Conservation (phyloP, 2,797 vertebrate species). For the Anomalospiza imberbis region DNA sequence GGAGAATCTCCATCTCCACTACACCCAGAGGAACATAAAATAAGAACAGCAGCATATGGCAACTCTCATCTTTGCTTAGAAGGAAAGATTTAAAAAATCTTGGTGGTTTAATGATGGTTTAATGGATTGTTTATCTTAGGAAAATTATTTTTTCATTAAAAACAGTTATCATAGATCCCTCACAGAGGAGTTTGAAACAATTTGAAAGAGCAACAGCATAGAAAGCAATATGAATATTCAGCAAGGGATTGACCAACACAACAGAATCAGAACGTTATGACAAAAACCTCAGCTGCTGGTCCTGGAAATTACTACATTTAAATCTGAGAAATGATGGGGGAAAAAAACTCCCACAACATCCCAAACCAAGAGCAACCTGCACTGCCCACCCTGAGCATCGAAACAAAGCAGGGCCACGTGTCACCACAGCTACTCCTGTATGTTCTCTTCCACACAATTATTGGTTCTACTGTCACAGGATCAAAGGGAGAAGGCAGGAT, state of each 20-base stretch:
- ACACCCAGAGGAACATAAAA: background rate
- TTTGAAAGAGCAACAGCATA: background rate
- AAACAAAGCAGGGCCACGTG: background rate
- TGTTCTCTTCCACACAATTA: background rate
- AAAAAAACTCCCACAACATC: rapidly evolving
- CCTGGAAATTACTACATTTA: background rate
- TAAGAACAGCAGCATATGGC: background rate
- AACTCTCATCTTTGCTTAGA: background rate
- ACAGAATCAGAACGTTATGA: background rate
- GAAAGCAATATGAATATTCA: background rate
- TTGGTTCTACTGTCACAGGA: background rate
- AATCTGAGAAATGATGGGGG: background rate
- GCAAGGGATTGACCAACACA: background rate
- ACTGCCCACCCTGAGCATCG: background rate
- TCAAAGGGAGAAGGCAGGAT: background rate
- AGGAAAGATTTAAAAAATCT: background rate
- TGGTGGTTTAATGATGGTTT: too few species aligned
- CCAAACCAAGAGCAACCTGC: background rate
- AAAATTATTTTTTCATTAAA: background rate
- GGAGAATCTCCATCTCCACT: background rate
- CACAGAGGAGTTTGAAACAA: background rate
- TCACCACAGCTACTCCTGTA: background rate
- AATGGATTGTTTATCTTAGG: background rate
- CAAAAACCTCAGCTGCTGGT: background rate
- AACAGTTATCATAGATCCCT: background rate